Base-by-base conservation (phyloP, 2,888 invertebrate species). In the Standfussiana lucernea region DNA sequence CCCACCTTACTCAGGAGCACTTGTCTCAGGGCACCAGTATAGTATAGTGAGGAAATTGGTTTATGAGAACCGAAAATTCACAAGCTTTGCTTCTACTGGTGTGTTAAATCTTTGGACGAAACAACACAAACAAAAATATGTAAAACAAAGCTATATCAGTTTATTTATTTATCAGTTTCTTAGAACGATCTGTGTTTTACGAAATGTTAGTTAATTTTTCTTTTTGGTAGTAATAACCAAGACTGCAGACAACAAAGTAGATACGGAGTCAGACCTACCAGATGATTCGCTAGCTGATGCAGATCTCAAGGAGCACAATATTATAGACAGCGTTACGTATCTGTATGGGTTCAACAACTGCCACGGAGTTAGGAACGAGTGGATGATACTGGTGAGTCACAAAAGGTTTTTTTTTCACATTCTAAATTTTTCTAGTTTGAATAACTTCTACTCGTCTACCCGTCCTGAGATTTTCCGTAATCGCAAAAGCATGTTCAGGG, bases 281-380 rank as follows among this genome's bases (percentile, higher is more conserved):
- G 97, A 97, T 79, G 97, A 97, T 89, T 97, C 97, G 0, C 90
- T 98, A 59, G 97, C 97, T 0, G 97, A 98, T 88, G 97, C 97
- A 0, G 98, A 98, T 91, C 93, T 98, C 7, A 97, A 97, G 85
- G 98, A 98, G 84, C 98, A 98, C 88, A 98, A 98, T 87, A 97
- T 97, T 61, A 98, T 98, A 72, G 98, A 98, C 89, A 98, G 98
- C 89, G 97, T 98, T 67, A 98, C 98, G 91, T 98, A 98, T 90
- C 96, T 98, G 59, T 98, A 98, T 87, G 98, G 98, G 5, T 95
- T 95, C 75, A 95, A 94, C 74, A 95, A 97, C 96, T 91, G 97
- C 93, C 91, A 97, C 91, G 93, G 96, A 84, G 90, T 96, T 86
- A 90, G 97, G 87, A 93, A 95, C 84, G 92, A 97, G 92, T 94